Evolutionary conservation across 2,113 vertebrate species (phyloP), one percentile per base, ranked within the genome.

Genomic region (Cacatua alba): DNA sequence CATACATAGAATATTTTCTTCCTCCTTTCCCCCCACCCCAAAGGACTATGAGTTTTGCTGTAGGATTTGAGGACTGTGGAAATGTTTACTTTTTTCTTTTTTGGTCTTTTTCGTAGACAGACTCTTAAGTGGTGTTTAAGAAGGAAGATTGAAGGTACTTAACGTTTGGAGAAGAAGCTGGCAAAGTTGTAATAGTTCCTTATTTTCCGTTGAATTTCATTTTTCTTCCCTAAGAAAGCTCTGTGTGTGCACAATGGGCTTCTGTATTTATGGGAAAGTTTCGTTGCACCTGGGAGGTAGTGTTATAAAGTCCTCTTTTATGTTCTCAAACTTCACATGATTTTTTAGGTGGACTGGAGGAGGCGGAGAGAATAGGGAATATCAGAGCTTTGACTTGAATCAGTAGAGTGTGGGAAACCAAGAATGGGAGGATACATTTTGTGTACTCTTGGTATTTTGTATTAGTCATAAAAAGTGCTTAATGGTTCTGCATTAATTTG

Each of bases 381-480:
- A 3, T 18, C 31, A 65, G 76, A 71, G 5, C 39, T 83, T 69
- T 88, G 28, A 28, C 48, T 79, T 82, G 68, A 51, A 31, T 60
- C 0, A 0, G 0, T 55, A 39, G 2, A 51, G 4, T 33, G 20
- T 62, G 7, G 13, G 12, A 18, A 68, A 92, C 37, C 8, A 69
- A 72, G 65, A 20, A 44, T 65, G 35, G n/a, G 41, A 48, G 6
- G 13, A 17, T 53, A 53, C 3, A 6, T 81, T 64, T 43, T 69
- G 14, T 67, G 24, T 51, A 2, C 6, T 17, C 8, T 68, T 60
- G 28, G 19, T 72, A 39, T 71, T 83, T 52, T 72, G 12, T 3
- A 7, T 80, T 80, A 53, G 39, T 85, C 26, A 37, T 10, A 71
- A 52, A 55, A 86, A 81, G 46, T 65, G 49, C 13, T 72, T 86